Evolutionary conservation across 2,797 vertebrate genomes (phyloP), one percentile per base, ranked within the genome.

Genomic region (Neomorphus geoffroyi): DNA sequence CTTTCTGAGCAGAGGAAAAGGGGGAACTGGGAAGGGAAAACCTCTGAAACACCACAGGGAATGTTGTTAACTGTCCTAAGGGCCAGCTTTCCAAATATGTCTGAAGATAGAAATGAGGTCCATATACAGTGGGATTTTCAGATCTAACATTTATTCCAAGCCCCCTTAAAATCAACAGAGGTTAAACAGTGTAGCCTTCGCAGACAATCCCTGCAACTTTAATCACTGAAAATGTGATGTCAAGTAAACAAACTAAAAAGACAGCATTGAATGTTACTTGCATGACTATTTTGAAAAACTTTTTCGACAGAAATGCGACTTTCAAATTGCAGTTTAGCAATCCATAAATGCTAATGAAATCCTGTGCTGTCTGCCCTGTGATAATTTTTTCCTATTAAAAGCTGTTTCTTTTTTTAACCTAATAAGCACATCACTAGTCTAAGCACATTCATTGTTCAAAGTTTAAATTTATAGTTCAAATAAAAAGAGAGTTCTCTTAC

Each of bases 331-430:
- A 90, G 78, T 83, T 87, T 79, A 83, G 79, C 46, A 80, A 93
- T 78, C 72, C 75, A 85, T 80, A 94, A 96, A 93, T 93, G 74
- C 64, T 93, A 94, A 93, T 90, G 80, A 92, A 87, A 93, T 94
- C 83, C 82, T 11, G 3, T 72, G 60, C 82, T 84, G 77, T 84
- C 89, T 90, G 73, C 48, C 39, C 73, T 70, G 77, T 39, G 69
- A 89, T 88, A 83, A 41, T 93, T 90, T 91, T 96, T 90, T 90
- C 85, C 70, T 92, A 71, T 93, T 96, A 93, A 96, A 96, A 91
- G 72, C 71, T 67, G 70, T 60, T 39, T 91, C 77, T 89, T 94
- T 94, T 96, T 95, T 90, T 93, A 94, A 89, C 71, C 54, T 89
- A 90, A 94, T 85, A 91, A 79, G 32, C 45, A 86, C 19, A 88